Base-by-base conservation (phyloP, 2,888 invertebrate species). In the Tigriopus californicus region DNA sequence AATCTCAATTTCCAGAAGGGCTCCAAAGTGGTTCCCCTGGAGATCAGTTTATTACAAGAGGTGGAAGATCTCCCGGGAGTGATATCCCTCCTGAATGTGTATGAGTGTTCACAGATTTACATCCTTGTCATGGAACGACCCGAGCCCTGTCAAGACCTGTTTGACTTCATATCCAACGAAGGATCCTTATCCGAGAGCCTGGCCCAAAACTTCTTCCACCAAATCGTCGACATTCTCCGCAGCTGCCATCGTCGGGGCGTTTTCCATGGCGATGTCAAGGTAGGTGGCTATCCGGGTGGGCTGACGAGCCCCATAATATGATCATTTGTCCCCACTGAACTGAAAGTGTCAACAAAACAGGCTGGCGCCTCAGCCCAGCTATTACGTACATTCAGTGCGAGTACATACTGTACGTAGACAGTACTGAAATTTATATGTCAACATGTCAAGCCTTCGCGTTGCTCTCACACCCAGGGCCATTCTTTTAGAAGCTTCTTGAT, bases 121-220 rank as follows among this genome's bases (percentile, higher is more conserved):
- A 68, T 76, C 52, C 72, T 77, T 60, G 71, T 77, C 42, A 75
- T 77, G 74, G 76, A 77, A 64, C 67, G 74, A 41, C 75, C 75
- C 6, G 72, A 73, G 49, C 69, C 70, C 13, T 73, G 71, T 61
- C 71, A 71, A 64, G 77, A 78, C 66, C 69, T 77, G 58, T 78
- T 76, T 67, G 77, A 78, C 67, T 77, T 72, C 66, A 77, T 77
- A 64, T 73, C 74, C 33, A 74, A 76, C 64, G 70, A 72, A 59
- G 73, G 73, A 48, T 67, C 70, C 25, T 66, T 77, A 24, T 68
- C 68, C 46, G 76, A 77, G 64, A 64, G 66, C 25, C 66, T 71
- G 55, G 72, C 75, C 13, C 67, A 72, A 57, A 66, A 69, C 61
- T 74, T 75, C 66, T 75, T 77, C 67, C 66, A 68, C 40, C 75